phyloP scores from a whole-genome alignment of 2,888 invertebrate genomes.

The Seira musarum region DNA sequence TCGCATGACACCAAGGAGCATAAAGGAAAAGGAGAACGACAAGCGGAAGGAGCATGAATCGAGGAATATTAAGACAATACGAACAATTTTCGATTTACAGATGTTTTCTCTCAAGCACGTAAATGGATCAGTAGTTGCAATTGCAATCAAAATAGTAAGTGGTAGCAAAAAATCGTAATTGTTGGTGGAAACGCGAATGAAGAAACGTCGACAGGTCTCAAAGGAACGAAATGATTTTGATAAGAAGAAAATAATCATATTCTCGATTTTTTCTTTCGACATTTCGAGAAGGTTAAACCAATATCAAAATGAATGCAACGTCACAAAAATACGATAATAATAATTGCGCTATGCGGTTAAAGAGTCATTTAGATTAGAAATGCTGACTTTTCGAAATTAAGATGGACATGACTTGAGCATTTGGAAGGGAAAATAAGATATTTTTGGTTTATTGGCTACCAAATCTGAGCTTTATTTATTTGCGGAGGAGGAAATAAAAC shows the following conservation, averaged over 20 bases:
- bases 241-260: conserved; percentile 30
- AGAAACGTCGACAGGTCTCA: conserved; percentile 5
- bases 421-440: conserved; percentile 12
- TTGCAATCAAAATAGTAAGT: not conserved
- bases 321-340: conserved; percentile 30
- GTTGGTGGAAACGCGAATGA: not conserved
- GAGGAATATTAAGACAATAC: conserved; percentile 10
- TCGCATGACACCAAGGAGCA: conserved; percentile 14
- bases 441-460: conserved; percentile 16
- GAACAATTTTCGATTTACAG: conserved; percentile 17
- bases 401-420: conserved; percentile 13
- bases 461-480: not conserved
- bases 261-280: conserved; percentile 25
- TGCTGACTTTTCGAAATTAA: conserved; percentile 6
- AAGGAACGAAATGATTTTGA: conserved; percentile 22
- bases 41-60: conserved; percentile 20
- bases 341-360: conserved; percentile 39
- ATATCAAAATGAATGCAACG: conserved; percentile 55
- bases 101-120: conserved; percentile 30
- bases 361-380: conserved; percentile 51
- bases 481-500: not conserved
- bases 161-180: conserved; percentile 3
- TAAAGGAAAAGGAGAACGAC: conserved; percentile 26
- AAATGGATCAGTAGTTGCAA: conserved; percentile 56
- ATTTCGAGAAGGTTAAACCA: conserved; percentile 34